Evolutionary conservation across 2,113 vertebrate genomes (phyloP), one percentile per base, ranked within the genome.

Genomic region (Seriola aureovittata): DNA sequence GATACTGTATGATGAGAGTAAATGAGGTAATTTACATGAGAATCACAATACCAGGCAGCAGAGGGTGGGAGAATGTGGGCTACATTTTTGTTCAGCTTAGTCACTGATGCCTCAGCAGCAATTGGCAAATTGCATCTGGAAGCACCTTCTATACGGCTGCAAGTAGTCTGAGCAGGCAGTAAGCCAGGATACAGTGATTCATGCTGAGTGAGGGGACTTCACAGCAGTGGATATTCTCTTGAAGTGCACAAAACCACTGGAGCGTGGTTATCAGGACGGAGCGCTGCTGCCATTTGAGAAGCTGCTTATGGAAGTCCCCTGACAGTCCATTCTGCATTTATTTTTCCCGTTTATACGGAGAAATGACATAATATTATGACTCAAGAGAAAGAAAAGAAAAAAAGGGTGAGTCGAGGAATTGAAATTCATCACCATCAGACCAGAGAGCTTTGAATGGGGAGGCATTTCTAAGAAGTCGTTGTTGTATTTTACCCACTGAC

Each of bases 131-230:
- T 87, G 64, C 60, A 90, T 82, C 54, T 83, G 68, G 64, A 86
- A 81, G 71, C 69, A 80, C 80, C 69, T 85, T 78, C 83, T 73
- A 78, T 78, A 85, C 78, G 78, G 60, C 59, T 77, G 64, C 59
- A 76, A 90, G 81, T 70, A 84, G 86, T 88, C 80, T 71, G 75
- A 81, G 73, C 86, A 72, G 83, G 86, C 90, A 86, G 75, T 71
- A 65, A 71, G 88, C 87, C 90, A 88, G 70, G 72, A 71, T 59
- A 42, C 76, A 70, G 72, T 78, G 78, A 87, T 84, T 89, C 84
- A 89, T 85, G 81, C 55, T 77, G 4, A 34, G 85, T 79, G 48
- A 90, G 75, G 78, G 85, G 84, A 75, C 88, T 90, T 86, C 75
- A 88, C 71, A 64, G 81, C 58, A 23, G 78, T 25, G 8, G 68